Evolutionary conservation across 2,888 invertebrate genomes (phyloP).

Genomic region (Nomada goodeniana): DNA sequence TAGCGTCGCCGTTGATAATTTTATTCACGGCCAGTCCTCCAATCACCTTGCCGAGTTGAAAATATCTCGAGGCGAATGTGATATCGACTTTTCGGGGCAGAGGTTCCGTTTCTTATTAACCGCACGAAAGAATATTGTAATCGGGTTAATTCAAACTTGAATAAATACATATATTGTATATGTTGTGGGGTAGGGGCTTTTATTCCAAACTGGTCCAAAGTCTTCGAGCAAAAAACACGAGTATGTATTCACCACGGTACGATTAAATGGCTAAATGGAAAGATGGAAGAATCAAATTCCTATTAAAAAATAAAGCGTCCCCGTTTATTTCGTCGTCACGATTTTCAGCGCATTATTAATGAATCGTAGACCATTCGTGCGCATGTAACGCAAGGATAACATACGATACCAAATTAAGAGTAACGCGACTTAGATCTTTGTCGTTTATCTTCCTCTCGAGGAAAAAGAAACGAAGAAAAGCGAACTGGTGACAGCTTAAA

Average conservation of each 20-base stretch:
- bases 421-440: slow-evolving; percentile 27
- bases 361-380: no score
- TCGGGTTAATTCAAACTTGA: slow-evolving; percentile 53
- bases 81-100: slow-evolving; percentile 20
- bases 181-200: background rate
- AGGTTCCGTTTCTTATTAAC: slow-evolving; percentile 18
- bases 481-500: background rate
- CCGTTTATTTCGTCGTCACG: background rate
- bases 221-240: background rate
- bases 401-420: slow-evolving; percentile 3
- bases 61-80: slow-evolving; percentile 29
- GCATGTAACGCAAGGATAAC: background rate
- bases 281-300: background rate
- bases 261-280: slow-evolving; percentile 5
- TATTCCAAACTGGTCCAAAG: background rate
- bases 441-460: background rate
- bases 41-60: background rate
- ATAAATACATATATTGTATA: slow-evolving; percentile 42
- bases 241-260: background rate
- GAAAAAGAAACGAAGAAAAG: background rate
- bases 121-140: slow-evolving; percentile 29
- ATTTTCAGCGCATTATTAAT: background rate
- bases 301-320: slow-evolving; percentile 9
- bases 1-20: slow-evolving; percentile 27
- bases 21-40: slow-evolving; percentile 8